Evolutionary conservation across 1,140 invertebrate genomes (phyloP).

Genomic region (Drosophila grimshawi): DNA sequence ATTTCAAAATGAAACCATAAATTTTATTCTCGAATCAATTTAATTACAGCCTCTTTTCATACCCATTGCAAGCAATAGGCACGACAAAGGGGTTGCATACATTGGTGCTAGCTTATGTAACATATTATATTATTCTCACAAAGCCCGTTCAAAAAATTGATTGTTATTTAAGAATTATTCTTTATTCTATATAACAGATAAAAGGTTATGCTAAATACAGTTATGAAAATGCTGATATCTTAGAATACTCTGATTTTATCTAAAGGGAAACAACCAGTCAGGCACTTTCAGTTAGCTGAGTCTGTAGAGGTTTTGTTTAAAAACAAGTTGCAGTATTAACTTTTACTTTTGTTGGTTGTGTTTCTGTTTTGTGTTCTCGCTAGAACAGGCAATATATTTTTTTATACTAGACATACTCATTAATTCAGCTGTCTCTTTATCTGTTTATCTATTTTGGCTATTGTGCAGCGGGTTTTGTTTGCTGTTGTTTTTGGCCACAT

Average conservation of each 20-base stretch:
- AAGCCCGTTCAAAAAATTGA: no score
- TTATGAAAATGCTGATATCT: no score
- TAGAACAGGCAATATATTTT: constrained; percentile 36
- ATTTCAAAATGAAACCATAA: constrained; percentile 36
- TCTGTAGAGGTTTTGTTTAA: neutral
- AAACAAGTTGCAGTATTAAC: constrained; percentile 33
- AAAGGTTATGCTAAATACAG: no score
- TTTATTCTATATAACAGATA: no score
- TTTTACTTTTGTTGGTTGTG: constrained; percentile 44
- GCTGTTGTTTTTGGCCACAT: constrained; percentile 13
- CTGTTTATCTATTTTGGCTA: constrained; percentile 33
- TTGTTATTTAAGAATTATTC: no score
- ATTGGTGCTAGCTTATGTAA: no score
- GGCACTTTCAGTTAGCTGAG: neutral
- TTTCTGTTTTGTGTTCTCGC: constrained; percentile 13
- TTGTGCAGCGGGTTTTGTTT: constrained; percentile 43
- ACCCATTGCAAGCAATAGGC: constrained; percentile 1
- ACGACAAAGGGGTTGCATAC: no score
- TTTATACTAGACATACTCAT: constrained; percentile 49
- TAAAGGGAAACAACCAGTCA: constrained; percentile 1
- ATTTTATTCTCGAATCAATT: constrained; percentile 9
- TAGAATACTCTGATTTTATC: no score
- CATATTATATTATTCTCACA: no score
- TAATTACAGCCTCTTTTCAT: neutral
- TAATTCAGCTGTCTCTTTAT: constrained; percentile 50